These are phyloP conservation scores for Drosophila grimshawi DNA, from an alignment of 1,140 invertebrate genomes.

Conservation along the genomic window DNA sequence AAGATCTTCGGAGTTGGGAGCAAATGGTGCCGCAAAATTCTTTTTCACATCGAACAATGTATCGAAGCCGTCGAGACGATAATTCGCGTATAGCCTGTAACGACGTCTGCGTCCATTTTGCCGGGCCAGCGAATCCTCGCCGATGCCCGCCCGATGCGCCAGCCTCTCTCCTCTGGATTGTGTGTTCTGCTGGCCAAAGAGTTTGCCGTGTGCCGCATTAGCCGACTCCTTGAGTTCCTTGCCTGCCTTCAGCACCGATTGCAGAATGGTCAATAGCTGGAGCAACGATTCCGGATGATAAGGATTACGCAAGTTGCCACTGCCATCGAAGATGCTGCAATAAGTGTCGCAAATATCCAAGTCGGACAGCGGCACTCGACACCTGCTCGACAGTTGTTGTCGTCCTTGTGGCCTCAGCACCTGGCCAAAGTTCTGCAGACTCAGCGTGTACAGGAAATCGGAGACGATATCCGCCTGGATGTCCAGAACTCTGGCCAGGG, in stretches of 20 bases:
- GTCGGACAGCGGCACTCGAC: slow-evolving; percentile 25
- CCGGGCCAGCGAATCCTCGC: slow-evolving; percentile 12
- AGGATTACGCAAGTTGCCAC: slow-evolving; percentile 40
- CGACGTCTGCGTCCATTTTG: slow-evolving; percentile 28
- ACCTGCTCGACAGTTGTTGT: not conserved
- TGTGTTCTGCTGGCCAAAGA: not conserved
- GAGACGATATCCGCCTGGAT: slow-evolving; percentile 8
- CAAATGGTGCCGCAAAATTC: too few relatives aligned
- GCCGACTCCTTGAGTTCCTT: not conserved
- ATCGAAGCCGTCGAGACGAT: not conserved
- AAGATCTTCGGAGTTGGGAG: too few relatives aligned
- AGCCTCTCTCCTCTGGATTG: not conserved
- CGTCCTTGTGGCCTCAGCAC: slow-evolving; percentile 10
- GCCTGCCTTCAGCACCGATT: slow-evolving; percentile 7
- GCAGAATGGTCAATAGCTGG: slow-evolving; percentile 25
- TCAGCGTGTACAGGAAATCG: slow-evolving; percentile 50
- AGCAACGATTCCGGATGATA: slow-evolving; percentile 13
- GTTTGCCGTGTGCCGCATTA: too few relatives aligned
- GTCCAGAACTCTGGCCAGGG: not conserved
- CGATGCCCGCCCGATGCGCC: slow-evolving; percentile 27
- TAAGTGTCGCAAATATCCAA: slow-evolving; percentile 22
- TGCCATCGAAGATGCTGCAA: slow-evolving; percentile 38
- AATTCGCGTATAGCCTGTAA: not conserved
- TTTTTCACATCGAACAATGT: too few relatives aligned
- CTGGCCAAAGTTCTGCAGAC: slow-evolving; percentile 44